A percentile compares a stretch with the other conserved stretches of the same genome.
Evolutionary conservation across 2,113 vertebrate genomes (phyloP).

Genomic region (Plectropomus leopardus): DNA sequence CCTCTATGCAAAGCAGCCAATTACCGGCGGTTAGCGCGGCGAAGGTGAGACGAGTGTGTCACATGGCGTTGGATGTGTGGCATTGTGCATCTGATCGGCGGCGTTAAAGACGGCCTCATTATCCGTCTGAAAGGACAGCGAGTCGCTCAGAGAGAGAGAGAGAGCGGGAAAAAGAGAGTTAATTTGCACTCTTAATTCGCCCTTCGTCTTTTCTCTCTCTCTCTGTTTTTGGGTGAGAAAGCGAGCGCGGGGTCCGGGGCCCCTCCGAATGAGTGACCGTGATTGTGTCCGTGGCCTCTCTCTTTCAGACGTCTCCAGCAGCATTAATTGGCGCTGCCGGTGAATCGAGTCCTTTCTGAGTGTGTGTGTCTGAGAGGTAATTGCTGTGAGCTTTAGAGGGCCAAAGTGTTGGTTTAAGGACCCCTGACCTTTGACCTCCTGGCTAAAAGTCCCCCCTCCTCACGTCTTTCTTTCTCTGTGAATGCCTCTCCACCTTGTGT

Average conservation of each 20-base stretch:
- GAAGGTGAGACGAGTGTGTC: constrained; percentile 49
- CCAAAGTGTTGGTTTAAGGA: constrained; percentile 83
- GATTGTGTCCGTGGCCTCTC: constrained; percentile 74
- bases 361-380: constrained; percentile 72
- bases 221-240: constrained; percentile 40
- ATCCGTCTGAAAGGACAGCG: constrained; percentile 60
- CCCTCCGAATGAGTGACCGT: constrained; percentile 52
- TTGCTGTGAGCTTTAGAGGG: constrained; percentile 81
- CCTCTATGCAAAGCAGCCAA: constrained; percentile 52
- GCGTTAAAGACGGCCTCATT: constrained; percentile 73
- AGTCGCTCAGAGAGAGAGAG: constrained; percentile 30
- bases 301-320: constrained; percentile 67
- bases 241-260: constrained; percentile 61
- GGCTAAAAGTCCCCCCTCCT: constrained; percentile 63
- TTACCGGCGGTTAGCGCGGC: constrained; percentile 14
- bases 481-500: constrained; percentile 60
- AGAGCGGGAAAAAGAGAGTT: constrained; percentile 66
- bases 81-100: constrained; percentile 46
- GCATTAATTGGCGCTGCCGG: constrained; percentile 80
- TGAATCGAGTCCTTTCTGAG: constrained; percentile 69
- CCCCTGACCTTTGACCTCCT: constrained; percentile 77
- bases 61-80: constrained; percentile 42
- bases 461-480: constrained; percentile 15
- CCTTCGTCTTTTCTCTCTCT: constrained; percentile 24
- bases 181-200: constrained; percentile 78